These are phyloP conservation scores for Nasua narica DNA, from an alignment of 2,797 vertebrate species.

Conservation along the genomic window DNA sequence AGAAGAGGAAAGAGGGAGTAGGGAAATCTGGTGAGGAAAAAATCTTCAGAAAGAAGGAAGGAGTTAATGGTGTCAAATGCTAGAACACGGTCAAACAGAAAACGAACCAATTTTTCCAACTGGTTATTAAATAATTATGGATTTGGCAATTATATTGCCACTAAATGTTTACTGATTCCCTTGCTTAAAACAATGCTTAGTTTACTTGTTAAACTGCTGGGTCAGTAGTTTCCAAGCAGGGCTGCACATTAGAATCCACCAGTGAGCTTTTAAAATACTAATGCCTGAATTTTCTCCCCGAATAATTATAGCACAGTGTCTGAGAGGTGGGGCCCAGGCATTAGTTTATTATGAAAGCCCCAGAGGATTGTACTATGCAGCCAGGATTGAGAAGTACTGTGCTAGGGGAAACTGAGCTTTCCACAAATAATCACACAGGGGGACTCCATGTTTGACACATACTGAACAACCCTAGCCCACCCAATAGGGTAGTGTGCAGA, in stretches of 20 bases:
- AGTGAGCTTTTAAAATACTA: conserved; percentile 33
- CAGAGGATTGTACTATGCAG: background rate
- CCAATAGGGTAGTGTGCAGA: background rate
- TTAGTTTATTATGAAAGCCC: background rate
- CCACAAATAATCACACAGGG: background rate
- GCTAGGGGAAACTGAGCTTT: background rate
- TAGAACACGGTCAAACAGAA: background rate
- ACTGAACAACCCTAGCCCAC: background rate
- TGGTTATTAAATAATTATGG: background rate
- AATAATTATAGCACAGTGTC: background rate
- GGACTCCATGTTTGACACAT: background rate
- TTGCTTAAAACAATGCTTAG: background rate
- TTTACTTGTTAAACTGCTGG: background rate
- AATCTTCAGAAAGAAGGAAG: background rate
- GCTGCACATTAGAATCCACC: background rate
- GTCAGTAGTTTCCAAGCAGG: background rate
- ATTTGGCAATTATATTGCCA: background rate
- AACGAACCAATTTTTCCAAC: background rate
- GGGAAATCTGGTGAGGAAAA: background rate
- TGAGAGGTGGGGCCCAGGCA: background rate
- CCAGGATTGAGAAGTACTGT: background rate
- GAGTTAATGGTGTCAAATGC: background rate
- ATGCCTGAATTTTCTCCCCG: background rate
- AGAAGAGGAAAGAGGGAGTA: background rate
- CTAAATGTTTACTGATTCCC: background rate